Percentiles rank a stretch among this genome's conserved stretches.
These are phyloP conservation scores for Gadopsis bispinosus DNA, from an alignment of 2,797 vertebrate species.

Conservation along the genomic window DNA sequence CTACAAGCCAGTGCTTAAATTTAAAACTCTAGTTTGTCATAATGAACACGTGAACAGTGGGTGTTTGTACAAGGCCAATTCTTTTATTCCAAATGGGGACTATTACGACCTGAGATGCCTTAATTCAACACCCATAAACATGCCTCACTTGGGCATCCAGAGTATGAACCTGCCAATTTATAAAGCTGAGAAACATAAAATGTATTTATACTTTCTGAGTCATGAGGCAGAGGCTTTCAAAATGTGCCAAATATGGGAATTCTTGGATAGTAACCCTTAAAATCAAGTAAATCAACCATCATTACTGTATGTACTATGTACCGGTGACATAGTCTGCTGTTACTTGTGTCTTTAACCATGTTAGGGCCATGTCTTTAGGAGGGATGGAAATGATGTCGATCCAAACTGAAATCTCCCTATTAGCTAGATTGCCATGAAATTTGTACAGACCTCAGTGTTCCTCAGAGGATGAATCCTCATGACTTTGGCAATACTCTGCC, in stretches of 20 bases:
- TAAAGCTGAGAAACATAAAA: neutral
- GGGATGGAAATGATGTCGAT: neutral
- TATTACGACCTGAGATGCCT: neutral
- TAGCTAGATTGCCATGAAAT: neutral
- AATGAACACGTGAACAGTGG: neutral
- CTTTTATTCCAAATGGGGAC: fast-evolving
- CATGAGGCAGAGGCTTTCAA: neutral
- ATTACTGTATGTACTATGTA: neutral
- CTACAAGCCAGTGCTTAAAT: neutral
- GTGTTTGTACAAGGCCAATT: neutral
- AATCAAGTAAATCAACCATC: neutral
- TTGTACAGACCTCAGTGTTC: neutral
- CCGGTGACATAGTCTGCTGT: neutral
- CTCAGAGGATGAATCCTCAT: neutral
- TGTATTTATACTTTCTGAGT: neutral
- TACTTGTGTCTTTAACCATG: neutral
- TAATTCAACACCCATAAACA: neutral
- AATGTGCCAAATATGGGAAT: neutral
- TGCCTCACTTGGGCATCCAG: neutral
- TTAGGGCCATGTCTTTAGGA: neutral
- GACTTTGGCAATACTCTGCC: neutral
- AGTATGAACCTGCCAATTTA: neutral
- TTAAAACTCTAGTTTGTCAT: fast-evolving
- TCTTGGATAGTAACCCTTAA: neutral
- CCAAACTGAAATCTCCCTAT: neutral